phyloP scores from a whole-genome alignment of 2,113 vertebrate genomes.

The Bettongia penicillata region DNA sequence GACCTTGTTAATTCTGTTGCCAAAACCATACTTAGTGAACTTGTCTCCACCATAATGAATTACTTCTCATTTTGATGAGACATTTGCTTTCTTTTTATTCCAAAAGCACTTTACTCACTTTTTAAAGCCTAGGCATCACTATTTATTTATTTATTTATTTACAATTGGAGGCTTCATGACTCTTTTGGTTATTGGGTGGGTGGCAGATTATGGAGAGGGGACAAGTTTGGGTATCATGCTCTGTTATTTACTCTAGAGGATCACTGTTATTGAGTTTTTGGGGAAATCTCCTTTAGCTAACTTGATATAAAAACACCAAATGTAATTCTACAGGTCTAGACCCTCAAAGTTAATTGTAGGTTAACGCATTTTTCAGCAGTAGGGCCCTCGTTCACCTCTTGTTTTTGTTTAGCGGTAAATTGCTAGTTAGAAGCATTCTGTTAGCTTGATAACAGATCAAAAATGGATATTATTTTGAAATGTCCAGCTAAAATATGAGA shows the following conservation, averaged over 20 bases:
- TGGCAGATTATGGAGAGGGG: neutral
- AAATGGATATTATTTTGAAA: constrained; percentile 61
- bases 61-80: neutral
- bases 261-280: neutral
- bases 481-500: constrained; percentile 30
- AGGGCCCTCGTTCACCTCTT: neutral
- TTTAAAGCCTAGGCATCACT: too few relatives aligned
- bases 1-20: neutral
- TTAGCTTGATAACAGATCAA: constrained; percentile 60
- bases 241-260: neutral
- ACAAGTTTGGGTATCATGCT: neutral
- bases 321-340: neutral
- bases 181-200: neutral
- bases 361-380: neutral
- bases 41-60: neutral
- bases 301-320: neutral
- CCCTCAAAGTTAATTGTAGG: neutral
- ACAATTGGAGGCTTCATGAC: neutral
- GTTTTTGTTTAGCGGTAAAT: neutral
- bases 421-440: constrained; percentile 50
- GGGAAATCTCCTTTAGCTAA: neutral
- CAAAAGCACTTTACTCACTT: neutral
- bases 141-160: too few relatives aligned
- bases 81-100: neutral
- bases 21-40: neutral